Evolutionary conservation across 2,113 vertebrate genomes (phyloP).

Genomic region (Trematocara variabile): DNA sequence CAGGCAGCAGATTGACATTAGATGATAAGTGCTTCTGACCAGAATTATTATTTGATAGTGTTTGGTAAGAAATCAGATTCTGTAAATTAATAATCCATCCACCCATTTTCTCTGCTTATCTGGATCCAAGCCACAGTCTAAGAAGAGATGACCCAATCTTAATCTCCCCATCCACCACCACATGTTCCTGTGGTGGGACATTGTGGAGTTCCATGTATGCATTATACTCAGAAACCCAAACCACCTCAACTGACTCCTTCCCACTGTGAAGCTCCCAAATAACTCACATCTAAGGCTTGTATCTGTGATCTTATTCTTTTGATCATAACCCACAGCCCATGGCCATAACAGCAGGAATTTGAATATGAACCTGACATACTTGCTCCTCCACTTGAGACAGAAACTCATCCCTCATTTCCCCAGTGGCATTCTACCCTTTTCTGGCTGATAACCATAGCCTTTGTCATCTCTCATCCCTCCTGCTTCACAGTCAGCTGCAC

Average conservation of each 20-base stretch:
- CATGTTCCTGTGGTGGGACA: neutral
- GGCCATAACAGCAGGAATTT: neutral
- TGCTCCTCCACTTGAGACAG: neutral
- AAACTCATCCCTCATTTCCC: neutral
- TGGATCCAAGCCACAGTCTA: neutral
- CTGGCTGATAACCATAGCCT: neutral
- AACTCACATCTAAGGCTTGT: neutral
- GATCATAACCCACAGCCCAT: neutral
- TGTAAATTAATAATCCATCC: neutral
- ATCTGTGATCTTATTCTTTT: neutral
- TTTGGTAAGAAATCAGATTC: neutral
- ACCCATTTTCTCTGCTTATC: neutral
- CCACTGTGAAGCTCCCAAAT: neutral
- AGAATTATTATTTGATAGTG: neutral
- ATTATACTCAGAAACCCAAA: neutral
- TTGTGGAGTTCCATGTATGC: neutral
- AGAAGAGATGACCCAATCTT: neutral
- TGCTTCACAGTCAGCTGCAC: neutral
- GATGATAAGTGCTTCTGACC: neutral
- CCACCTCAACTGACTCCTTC: neutral
- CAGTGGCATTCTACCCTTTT: neutral
- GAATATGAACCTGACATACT: neutral
- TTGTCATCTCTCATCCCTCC: neutral
- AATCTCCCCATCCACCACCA: neutral
- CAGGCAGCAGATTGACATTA: neutral